Evolutionary conservation across 2,888 invertebrate species (phyloP), one percentile per base, ranked within the genome.

Genomic region (Lepidocyrtoides sp.): DNA sequence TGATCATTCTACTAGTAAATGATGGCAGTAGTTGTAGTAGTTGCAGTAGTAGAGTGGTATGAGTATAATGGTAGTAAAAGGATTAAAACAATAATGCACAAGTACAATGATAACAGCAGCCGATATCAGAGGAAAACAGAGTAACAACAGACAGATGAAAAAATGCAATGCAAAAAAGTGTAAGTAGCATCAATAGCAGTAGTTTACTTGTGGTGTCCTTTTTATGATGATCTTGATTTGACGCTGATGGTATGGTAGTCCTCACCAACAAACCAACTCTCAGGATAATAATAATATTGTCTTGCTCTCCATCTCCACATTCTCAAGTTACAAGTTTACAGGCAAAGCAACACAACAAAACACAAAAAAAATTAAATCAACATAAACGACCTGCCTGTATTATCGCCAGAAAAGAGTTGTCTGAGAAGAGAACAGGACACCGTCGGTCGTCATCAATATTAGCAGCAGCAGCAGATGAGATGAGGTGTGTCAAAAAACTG

Each of bases 401-500:
- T 32, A 60, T 26, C 29, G 32, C 29, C 66, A 32, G 32, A n/a
- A 2, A n/a, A n/a, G 54, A 54, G 54, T 17, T 54, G 54, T 54
- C 54, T 54, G 17, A 54, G n/a, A n/a, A n/a, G n/a, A n/a, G n/a
- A n/a, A 54, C 17, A 32, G 32, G 26, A 29, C 26, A 32, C 66
- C 44, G 5, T 23, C 72, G 32, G 5, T 23, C 72, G 32, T 23
- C 69, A 36, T 69, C 72, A 57, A 23, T 23, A 17, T 23, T 20
- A 44, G 44, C 72, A 72, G 72, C 72, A 72, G 20, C 72, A 75
- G 77, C 60, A 63, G 77, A 87, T 48, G 57, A 87, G 87, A 87
- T 87, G 87, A 87, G 87, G 87, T 87, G 87, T 87, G 87, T 87
- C 87, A 87, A 87, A 66, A 66, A 66, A 72, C 60, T 87, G 63